A percentile compares a stretch with the other conserved stretches of the same genome.
Conservation (phyloP, 2,797 vertebrate species). For the Knipowitschia caucasica region DNA sequence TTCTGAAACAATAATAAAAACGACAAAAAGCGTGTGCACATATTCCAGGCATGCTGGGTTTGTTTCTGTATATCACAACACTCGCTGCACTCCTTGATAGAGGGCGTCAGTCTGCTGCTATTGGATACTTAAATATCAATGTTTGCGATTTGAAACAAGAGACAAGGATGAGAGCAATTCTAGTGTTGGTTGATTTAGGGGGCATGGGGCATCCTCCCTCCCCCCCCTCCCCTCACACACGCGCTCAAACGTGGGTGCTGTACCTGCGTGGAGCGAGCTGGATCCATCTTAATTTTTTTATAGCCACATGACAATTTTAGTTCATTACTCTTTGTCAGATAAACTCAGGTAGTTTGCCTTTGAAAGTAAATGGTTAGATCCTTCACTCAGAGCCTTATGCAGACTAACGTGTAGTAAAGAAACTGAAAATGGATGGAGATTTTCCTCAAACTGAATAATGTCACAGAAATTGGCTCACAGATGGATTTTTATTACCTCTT, state of each 20-base stretch:
- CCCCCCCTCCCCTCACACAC: constrained; percentile 13
- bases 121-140: constrained; percentile 20
- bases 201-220: constrained; percentile 23
- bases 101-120: constrained; percentile 5
- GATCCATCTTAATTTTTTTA: too few relatives aligned
- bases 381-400: too few relatives aligned
- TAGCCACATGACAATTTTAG: too few relatives aligned
- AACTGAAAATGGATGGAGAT: too few relatives aligned
- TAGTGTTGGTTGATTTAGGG: constrained; percentile 32
- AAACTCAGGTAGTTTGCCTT: too few relatives aligned
- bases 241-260: constrained; percentile 23
- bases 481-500: too few relatives aligned
- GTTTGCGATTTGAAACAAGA: constrained; percentile 6
- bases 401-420: too few relatives aligned
- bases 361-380: too few relatives aligned
- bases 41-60: not conserved
- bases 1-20: not conserved
- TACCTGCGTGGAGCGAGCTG: constrained; percentile 79
- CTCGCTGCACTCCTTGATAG: constrained; percentile 29
- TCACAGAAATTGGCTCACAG: too few relatives aligned
- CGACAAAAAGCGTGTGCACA: not conserved
- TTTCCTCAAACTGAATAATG: too few relatives aligned
- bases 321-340: too few relatives aligned
- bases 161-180: constrained; percentile 16
- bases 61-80: constrained; percentile 25